Base-by-base conservation (phyloP, 2,888 invertebrate genomes). In the Cistogaster globosa region DNA sequence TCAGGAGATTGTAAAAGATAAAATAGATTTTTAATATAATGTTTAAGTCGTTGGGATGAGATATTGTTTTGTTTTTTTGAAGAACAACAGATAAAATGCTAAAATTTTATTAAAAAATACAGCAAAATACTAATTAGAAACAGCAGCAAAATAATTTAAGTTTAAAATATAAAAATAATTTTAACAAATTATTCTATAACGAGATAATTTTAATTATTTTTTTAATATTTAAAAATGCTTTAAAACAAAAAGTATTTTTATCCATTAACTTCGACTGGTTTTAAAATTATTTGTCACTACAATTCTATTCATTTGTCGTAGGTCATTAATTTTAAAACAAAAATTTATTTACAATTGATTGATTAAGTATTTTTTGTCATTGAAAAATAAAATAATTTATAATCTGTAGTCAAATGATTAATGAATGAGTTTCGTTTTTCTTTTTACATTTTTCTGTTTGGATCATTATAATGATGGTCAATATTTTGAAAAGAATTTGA, bases 321-420 rank as follows among this genome's bases (percentile, higher is more conserved):
- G 4, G 22, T 62, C 62, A 57, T 69, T 69, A 53, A 36, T 53
- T 67, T 75, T 45, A 11, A 36, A 53, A 60, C 45, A 60, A 57
- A 26, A 26, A n/a, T 2, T 26, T 26, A 57, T 57, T 69, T 71
- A 68, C 63, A 57, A 75, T 63, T 83, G 83, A 83, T 83, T 83
- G 75, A 83, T 83, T 79, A 83, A 60, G 36, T n/a, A 22, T 58
- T 58, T 75, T 63, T 57, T 75, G 68, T 79, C 75, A 83, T 69
- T 79, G 79, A 79, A 79, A 79, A 72, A 83, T 79, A 79, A 83
- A 79, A 83, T 79, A 79, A 83, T 83, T 83, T 75, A 45, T 63
- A 63, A 58, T 71, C 55, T 75, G n/a, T 48, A 36, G 2, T 53
- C n/a, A 20, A 83, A 83, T 83, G 78, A 83, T 83, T 83, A 83